Conservation (phyloP, 2,113 vertebrate genomes). For the Thermophis baileyi region DNA sequence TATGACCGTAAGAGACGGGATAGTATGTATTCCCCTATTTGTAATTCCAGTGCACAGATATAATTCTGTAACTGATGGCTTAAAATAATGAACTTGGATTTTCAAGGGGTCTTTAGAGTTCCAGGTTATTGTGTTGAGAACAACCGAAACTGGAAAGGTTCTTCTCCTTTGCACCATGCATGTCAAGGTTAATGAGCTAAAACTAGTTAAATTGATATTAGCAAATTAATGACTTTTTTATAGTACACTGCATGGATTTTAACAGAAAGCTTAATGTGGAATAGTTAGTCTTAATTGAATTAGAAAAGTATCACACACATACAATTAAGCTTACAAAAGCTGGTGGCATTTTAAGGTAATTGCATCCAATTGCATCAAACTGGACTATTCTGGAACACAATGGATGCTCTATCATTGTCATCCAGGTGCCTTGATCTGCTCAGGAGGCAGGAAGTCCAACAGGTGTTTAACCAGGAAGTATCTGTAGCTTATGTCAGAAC, state of each 20-base stretch:
- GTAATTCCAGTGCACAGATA: conserved; percentile 13
- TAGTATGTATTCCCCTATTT: conserved; percentile 13
- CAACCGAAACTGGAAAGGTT: conserved; percentile 29
- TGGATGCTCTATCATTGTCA: rapidly evolving
- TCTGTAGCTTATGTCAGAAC: background rate
- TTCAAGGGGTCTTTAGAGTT: conserved; percentile 33
- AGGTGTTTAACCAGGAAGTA: background rate
- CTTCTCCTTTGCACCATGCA: conserved; percentile 44
- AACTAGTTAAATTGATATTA: conserved; percentile 63
- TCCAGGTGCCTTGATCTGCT: rapidly evolving
- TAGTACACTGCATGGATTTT: conserved; percentile 52
- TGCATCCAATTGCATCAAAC: conserved; percentile 12
- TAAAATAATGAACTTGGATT: background rate
- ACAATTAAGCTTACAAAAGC: conserved; percentile 44
- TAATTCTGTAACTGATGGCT: background rate
- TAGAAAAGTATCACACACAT: conserved; percentile 53
- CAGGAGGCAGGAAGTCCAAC: background rate
- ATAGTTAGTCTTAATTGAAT: conserved; percentile 52
- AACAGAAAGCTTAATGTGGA: conserved; percentile 49
- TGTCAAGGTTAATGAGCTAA: conserved; percentile 64
- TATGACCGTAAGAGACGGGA: background rate
- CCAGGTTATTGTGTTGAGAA: conserved; percentile 30
- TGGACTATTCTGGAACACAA: background rate
- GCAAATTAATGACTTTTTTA: conserved; percentile 58
- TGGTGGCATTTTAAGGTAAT: conserved; percentile 26